Evolutionary conservation across 2,888 invertebrate species (phyloP).

Genomic region (Sminthurinus aureus): DNA sequence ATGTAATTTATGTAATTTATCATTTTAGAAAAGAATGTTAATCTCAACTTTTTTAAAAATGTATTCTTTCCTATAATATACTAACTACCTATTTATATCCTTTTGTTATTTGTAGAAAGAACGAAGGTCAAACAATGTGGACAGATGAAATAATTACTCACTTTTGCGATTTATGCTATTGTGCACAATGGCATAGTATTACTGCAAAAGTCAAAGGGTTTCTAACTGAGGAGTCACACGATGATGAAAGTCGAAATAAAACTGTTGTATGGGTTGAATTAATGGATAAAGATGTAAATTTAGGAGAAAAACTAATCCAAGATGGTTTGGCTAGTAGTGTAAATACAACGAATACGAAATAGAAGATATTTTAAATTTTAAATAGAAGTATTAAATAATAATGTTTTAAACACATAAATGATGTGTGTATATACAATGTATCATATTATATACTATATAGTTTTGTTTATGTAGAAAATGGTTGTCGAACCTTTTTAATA

Average conservation of each 20-base stretch:
- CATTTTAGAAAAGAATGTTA: too few relatives aligned
- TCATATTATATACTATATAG: too few relatives aligned
- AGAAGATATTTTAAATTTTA: background rate
- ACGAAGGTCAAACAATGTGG: constrained; percentile 58
- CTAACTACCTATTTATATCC: too few relatives aligned
- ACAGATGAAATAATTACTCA: constrained; percentile 61
- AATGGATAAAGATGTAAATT: constrained; percentile 6
- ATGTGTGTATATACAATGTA: background rate
- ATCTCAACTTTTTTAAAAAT: too few relatives aligned
- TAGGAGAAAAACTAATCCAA: background rate
- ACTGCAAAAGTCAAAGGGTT: constrained; percentile 68
- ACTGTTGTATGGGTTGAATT: background rate
- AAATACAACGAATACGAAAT: background rate
- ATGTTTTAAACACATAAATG: background rate
- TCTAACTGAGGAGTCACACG: background rate
- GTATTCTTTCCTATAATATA: too few relatives aligned
- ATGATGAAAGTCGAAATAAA: background rate
- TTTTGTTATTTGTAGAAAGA: too few relatives aligned
- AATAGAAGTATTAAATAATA: too few relatives aligned
- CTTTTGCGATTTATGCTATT: constrained; percentile 64
- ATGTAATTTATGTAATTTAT: too few relatives aligned
- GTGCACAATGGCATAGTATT: constrained; percentile 78
- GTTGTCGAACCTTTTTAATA: background rate
- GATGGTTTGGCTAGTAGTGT: background rate
- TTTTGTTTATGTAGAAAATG: background rate